These are phyloP conservation scores for Agrochola lota DNA, from an alignment of 2,888 invertebrate genomes.

Conservation along the genomic window DNA sequence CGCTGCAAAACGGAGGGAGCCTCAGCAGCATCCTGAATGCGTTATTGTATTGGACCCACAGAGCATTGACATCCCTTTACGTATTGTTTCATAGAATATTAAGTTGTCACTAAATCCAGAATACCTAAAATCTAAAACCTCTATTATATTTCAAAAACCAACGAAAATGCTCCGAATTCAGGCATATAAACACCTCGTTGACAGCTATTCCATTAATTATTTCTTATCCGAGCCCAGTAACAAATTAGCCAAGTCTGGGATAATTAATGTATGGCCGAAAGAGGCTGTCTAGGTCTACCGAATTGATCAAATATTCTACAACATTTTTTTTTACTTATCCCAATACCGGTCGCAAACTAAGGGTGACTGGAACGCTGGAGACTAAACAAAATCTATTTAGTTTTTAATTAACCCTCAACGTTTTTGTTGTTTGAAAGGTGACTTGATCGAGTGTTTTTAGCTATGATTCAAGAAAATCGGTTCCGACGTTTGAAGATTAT, in stretches of 20 bases:
- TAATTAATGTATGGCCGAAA: neutral
- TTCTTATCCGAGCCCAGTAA: slow-evolving; percentile 1
- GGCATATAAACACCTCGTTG: neutral
- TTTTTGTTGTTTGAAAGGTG: no score
- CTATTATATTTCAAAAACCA: neutral
- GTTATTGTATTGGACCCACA: no score
- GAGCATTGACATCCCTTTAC: no score
- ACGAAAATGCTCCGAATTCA: neutral
- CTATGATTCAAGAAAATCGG: no score
- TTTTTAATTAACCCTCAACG: neutral
- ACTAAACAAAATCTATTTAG: neutral
- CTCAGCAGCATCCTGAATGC: no score
- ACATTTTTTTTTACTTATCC: neutral
- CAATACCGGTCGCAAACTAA: neutral
- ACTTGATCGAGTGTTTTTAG: no score
- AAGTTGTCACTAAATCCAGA: neutral
- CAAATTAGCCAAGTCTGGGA: slow-evolving; percentile 3
- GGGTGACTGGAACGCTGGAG: neutral
- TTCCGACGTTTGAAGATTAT: no score
- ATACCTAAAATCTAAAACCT: neutral
- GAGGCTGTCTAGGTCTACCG: neutral
- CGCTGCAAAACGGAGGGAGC: no score
- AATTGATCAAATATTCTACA: slow-evolving; percentile 16
- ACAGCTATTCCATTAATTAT: slow-evolving; percentile 37
- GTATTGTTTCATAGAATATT: neutral